These are phyloP conservation scores for Limnephilus rhombicus DNA, from an alignment of 2,888 invertebrate genomes.

Conservation along the genomic window DNA sequence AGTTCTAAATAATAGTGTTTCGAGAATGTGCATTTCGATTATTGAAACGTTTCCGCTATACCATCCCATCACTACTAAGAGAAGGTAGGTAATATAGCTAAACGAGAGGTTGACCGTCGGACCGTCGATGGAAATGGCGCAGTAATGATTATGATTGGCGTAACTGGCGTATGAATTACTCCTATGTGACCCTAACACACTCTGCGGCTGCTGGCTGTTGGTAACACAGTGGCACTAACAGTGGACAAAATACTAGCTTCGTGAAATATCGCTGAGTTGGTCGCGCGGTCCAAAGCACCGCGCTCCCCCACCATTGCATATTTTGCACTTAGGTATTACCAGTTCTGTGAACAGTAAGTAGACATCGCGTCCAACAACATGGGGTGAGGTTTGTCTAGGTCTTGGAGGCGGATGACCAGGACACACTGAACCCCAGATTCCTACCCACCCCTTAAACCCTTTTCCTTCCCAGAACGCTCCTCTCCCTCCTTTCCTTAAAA, in stretches of 20 bases:
- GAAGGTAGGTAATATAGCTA: neutral
- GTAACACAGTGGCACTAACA: neutral
- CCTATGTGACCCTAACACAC: neutral
- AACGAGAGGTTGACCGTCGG: constrained; percentile 16
- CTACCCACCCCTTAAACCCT: too few relatives aligned
- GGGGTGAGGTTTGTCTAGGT: too few relatives aligned
- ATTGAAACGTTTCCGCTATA: neutral
- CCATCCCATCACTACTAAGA: neutral
- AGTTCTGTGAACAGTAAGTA: too few relatives aligned
- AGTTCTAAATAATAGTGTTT: neutral
- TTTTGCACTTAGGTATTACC: too few relatives aligned
- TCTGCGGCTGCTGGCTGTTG: neutral
- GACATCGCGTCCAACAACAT: too few relatives aligned
- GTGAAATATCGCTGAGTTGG: neutral
- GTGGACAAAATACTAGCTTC: neutral
- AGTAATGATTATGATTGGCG: constrained; percentile 32
- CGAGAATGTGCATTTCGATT: neutral
- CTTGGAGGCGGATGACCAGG: too few relatives aligned
- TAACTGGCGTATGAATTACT: constrained; percentile 18
- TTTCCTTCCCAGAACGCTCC: too few relatives aligned
- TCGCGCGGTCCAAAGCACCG: too few relatives aligned
- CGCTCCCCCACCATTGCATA: too few relatives aligned
- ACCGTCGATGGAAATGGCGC: constrained; percentile 35
- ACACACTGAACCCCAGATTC: too few relatives aligned
- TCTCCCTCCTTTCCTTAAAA: too few relatives aligned